Evolutionary conservation across 2,797 vertebrate species (phyloP), one percentile per base, ranked within the genome.

Genomic region (Microtus californicus): DNA sequence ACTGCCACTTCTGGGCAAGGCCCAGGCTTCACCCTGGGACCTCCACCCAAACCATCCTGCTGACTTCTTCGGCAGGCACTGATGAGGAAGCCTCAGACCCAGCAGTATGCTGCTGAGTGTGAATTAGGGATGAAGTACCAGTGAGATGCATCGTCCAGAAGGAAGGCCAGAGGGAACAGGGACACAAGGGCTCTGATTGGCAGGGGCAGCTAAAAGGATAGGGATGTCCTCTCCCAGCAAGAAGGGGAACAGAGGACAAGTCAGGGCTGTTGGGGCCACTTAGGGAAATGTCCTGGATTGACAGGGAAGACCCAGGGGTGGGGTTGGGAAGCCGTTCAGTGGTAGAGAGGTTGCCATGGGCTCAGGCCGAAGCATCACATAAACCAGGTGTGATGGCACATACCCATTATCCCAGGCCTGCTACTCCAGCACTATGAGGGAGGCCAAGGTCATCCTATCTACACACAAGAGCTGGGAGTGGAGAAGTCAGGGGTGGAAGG

Each of bases 1-100:
- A 45, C 45, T 80, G 82, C 77, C 29, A 29, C 13, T 79, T 96
- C 95, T 83, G 54, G 54, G 93, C 78, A 79, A 91, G 93, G 85
- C 87, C 82, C 91, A 82, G 79, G 82, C 10, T 48, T 67, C 59
- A 65, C 40, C 81, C 95, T 74, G 67, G 59, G 2, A 83, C 21
- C 4, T 0, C 3, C 1, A 7, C 8, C 15, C 1, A 21, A 14
- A 13, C 43, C 14, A 11, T 19, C 56, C 13, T 45, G 67, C n/a
- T 13, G 65, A 63, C 63, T 45, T 21, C 63, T 45, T 21, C 13
- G 9, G 45, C 56, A 13, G 37, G 80, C 15, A 23, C 2, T 6
- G 51, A n/a, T 1, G 2, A 8, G 37, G 27, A 34, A 31, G 2
- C 5, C 14, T 14, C 0, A 5, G 59, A 63, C 40, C 87, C 2